Evolutionary conservation across 2,888 invertebrate genomes (phyloP), one percentile per base, ranked within the genome.

Genomic region (Drosophila demipolita): DNA sequence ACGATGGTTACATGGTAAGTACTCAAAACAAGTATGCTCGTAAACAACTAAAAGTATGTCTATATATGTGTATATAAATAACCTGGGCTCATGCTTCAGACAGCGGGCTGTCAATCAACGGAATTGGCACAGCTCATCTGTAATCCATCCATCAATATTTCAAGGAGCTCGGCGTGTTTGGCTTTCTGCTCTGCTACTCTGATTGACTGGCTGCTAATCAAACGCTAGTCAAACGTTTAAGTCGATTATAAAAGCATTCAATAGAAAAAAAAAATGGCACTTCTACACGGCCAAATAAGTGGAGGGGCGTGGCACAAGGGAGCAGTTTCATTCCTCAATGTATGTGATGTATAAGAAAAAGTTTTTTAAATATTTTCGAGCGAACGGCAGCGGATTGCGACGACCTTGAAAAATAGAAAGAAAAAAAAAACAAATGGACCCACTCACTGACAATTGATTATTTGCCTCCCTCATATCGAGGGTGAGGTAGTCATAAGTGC

Each of bases 1-100:
- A 98, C 93, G 98, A 98, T 92, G 98, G 98, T 80, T 98, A 97
- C 91, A 96, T 97, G 97, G 98, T 98, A 93, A 95, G 45, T 64
- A 49, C 66, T 70, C 62, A 52, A 62, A 26, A 32, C 45, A 33
- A 36, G 36, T 26, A 26, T 55, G 11, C 23, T 15, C 45, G 8
- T 23, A 45, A 45, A 15, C 23, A 45, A 23, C 45, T 29, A 29
- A 29, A 23, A 23, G 45, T 45, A 45, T 23, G n/a, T 17, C 3
- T 2, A 38, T 17, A 1, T 38, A 38, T 8, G 38, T 69, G 11
- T 40, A 36, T 52, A 12, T 60, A 58, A 52, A 23, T 54, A 50
- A 32, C n/a, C 35, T 57, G 61, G 38, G 38, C 23, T 15, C 38
- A 20, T 62, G 66, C 71, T 61, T 57, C 63, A 38, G 60, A 65